These are phyloP conservation scores for Ophonus ardosiacus DNA, from an alignment of 2,888 invertebrate genomes.

Conservation along the genomic window DNA sequence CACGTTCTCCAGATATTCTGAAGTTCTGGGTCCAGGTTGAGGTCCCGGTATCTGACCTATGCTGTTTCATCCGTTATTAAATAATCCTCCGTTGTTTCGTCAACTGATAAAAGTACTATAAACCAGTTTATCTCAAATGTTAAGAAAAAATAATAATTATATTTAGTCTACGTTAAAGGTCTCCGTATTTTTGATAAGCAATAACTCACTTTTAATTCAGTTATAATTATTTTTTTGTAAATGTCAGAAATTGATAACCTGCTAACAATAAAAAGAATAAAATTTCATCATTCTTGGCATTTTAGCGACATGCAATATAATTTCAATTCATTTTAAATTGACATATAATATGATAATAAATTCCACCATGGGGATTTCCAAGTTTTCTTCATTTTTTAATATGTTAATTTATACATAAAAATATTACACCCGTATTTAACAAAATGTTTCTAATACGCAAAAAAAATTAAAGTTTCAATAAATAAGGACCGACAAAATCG, in stretches of 20 bases:
- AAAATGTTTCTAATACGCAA: too few relatives aligned
- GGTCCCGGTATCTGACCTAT: not conserved
- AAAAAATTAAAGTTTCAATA: too few relatives aligned
- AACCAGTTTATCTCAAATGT: not conserved
- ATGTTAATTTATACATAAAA: too few relatives aligned
- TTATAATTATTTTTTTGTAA: not conserved
- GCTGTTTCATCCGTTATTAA: not conserved
- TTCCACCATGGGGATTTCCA: too few relatives aligned
- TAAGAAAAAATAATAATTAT: not conserved
- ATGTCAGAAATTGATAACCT: not conserved
- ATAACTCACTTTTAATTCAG: not conserved
- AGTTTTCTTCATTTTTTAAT: too few relatives aligned
- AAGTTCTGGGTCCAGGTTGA: not conserved
- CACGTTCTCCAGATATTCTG: not conserved
- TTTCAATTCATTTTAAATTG: not conserved
- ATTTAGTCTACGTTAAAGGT: not conserved
- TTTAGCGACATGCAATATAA: not conserved
- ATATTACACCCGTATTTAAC: too few relatives aligned
- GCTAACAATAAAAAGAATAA: not conserved
- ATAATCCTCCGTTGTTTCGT: not conserved
- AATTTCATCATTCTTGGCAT: not conserved
- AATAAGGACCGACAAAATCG: too few relatives aligned
- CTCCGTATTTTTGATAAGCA: not conserved
- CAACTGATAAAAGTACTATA: not conserved
- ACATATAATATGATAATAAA: not conserved